Evolutionary conservation across 2,797 vertebrate species (phyloP).

Genomic region (Clarias laeviceps): DNA sequence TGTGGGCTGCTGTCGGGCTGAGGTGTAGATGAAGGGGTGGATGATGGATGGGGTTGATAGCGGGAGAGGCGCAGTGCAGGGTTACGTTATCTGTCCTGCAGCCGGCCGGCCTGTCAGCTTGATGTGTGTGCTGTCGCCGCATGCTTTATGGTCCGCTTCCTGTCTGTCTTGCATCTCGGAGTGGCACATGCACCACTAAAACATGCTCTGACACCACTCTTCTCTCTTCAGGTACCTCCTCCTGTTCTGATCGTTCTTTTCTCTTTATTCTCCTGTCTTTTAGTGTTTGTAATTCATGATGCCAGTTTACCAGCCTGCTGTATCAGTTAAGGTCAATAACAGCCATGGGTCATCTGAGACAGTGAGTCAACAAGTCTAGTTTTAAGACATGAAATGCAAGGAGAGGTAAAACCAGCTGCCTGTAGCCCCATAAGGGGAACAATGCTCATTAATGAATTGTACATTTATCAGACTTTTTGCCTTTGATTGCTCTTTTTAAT

Average conservation of each 20-base stretch:
- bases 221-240: slow-evolving; percentile 12
- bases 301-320: not conserved
- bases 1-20: slow-evolving; percentile 45
- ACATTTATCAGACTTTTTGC: slow-evolving; percentile 84
- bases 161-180: slow-evolving; percentile 72
- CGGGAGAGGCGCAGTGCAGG: slow-evolving; percentile 63
- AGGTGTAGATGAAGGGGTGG: slow-evolving; percentile 67
- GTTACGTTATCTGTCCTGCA: slow-evolving; percentile 78
- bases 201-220: slow-evolving; percentile 41
- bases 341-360: not conserved
- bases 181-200: slow-evolving; percentile 68
- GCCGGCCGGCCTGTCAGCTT: slow-evolving; percentile 78
- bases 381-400: not conserved
- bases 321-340: not conserved
- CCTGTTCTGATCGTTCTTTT: slow-evolving; percentile 23
- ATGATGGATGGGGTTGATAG: slow-evolving; percentile 83
- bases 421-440: slow-evolving; percentile 80
- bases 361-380: not conserved
- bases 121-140: slow-evolving; percentile 81
- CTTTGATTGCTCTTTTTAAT: slow-evolving; percentile 91
- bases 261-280: not conserved
- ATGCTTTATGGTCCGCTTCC: slow-evolving; percentile 80
- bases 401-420: slow-evolving; percentile 40
- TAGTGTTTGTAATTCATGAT: slow-evolving; percentile 19
- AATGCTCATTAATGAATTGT: slow-evolving; percentile 85